Evolutionary conservation across 2,113 vertebrate species (phyloP).

Genomic region (Cavia aperea): DNA sequence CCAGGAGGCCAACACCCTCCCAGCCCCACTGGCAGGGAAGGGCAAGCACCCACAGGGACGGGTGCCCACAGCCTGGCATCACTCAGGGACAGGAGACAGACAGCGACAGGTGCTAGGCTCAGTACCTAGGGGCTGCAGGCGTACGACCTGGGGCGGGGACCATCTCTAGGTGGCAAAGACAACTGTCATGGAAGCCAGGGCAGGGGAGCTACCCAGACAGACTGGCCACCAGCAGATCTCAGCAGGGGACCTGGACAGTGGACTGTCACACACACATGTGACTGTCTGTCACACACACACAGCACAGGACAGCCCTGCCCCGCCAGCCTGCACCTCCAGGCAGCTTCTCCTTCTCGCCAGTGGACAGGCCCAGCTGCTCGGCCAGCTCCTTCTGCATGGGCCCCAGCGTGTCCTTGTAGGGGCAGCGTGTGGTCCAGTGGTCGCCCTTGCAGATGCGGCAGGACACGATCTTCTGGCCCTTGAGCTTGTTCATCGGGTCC

Average conservation of each 20-base stretch:
- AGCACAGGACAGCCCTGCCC: not conserved
- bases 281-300: too few species aligned
- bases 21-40: not conserved
- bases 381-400: constrained; percentile 98
- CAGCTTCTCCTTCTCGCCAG: constrained; percentile 89
- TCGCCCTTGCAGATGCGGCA: constrained; percentile 98
- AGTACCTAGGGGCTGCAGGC: too few species aligned
- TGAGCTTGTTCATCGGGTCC: constrained; percentile 97
- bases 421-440: constrained; percentile 97
- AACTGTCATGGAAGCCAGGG: not conserved
- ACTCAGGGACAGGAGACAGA: not conserved
- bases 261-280: not conserved
- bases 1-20: not conserved
- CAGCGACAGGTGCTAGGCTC: not conserved
- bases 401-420: constrained; percentile 95
- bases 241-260: accelerated
- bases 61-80: accelerated
- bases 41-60: accelerated
- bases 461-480: constrained; percentile 96
- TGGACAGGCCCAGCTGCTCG: constrained; percentile 91
- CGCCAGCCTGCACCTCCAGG: constrained; percentile 72
- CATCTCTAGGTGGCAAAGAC: not conserved
- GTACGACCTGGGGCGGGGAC: accelerated
- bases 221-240: not conserved
- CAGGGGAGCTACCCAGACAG: not conserved